A percentile compares a stretch with the other conserved stretches of the same genome.
Evolutionary conservation across 2,888 invertebrate species (phyloP).

Genomic region (Ephialtes manifestator): DNA sequence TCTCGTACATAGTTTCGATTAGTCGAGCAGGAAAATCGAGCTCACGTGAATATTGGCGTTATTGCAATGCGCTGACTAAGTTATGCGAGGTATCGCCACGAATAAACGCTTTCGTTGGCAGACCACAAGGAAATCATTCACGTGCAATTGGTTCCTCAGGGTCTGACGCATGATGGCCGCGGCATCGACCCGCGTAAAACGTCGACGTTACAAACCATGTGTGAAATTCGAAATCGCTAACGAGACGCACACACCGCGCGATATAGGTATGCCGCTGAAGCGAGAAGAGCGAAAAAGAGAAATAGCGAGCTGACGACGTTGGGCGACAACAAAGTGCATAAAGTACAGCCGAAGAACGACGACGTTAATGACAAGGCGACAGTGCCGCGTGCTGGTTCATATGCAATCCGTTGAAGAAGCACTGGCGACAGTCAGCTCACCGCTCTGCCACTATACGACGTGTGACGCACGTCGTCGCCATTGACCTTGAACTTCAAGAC

Average conservation of each 20-base stretch:
- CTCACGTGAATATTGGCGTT: slow-evolving; percentile 16
- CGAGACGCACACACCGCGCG: slow-evolving; percentile 39
- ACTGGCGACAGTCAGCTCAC: background rate
- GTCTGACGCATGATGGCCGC: slow-evolving; percentile 45
- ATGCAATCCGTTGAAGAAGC: slow-evolving; percentile 45
- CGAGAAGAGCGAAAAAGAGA: slow-evolving; percentile 19
- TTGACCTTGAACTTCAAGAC: slow-evolving; percentile 73
- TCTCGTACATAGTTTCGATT: background rate
- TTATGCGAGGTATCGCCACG: slow-evolving; percentile 48
- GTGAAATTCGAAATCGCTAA: slow-evolving; percentile 51
- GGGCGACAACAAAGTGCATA: slow-evolving; percentile 22
- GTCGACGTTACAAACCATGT: slow-evolving; percentile 15
- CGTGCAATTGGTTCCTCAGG: slow-evolving; percentile 34
- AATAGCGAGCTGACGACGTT: background rate
- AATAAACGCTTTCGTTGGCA: slow-evolving; percentile 71
- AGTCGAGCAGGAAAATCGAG: background rate
- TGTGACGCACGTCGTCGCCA: slow-evolving; percentile 71
- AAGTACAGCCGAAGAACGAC: slow-evolving; percentile 25
- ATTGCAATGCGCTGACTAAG: slow-evolving; percentile 49
- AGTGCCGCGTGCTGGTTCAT: slow-evolving; percentile 27
- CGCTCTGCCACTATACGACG: slow-evolving; percentile 26
- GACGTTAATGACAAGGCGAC: slow-evolving; percentile 36
- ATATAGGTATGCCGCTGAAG: background rate
- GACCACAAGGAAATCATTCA: slow-evolving; percentile 64
- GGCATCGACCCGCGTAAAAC: slow-evolving; percentile 14